Evolutionary conservation across 2,113 vertebrate species (phyloP).

Genomic region (Columba livia): DNA sequence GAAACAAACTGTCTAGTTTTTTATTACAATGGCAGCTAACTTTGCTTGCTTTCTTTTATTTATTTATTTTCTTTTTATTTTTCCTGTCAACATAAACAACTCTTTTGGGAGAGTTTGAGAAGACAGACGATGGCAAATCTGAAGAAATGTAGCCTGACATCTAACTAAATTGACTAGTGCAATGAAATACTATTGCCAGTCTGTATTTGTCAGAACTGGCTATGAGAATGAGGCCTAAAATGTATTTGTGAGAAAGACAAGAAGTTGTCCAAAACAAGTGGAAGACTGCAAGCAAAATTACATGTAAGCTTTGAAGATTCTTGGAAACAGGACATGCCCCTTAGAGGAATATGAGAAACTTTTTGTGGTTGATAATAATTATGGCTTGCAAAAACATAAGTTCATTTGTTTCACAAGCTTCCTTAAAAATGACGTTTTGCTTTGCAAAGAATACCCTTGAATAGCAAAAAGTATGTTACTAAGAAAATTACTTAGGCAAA

Average conservation of each 20-base stretch:
- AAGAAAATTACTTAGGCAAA: neutral
- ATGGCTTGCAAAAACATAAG: neutral
- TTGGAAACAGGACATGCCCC: neutral
- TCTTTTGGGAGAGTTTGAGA: neutral
- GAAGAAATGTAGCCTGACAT: neutral
- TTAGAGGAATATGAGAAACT: neutral
- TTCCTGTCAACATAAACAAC: neutral
- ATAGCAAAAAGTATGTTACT: neutral
- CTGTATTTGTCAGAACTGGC: neutral
- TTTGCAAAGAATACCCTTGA: neutral
- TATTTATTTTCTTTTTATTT: neutral
- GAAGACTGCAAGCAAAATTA: neutral
- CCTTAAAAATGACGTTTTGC: neutral
- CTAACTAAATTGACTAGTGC: neutral
- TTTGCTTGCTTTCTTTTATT: neutral
- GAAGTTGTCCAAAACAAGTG: neutral
- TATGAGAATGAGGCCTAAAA: neutral
- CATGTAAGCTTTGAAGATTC: neutral
- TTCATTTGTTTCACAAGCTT: neutral
- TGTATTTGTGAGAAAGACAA: neutral
- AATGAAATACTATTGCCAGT: neutral
- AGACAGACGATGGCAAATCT: neutral
- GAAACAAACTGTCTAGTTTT: neutral
- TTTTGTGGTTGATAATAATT: neutral
- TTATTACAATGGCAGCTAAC: neutral